Evolutionary conservation across 2,113 vertebrate species (phyloP).

Genomic region (Prietella phreatophila): DNA sequence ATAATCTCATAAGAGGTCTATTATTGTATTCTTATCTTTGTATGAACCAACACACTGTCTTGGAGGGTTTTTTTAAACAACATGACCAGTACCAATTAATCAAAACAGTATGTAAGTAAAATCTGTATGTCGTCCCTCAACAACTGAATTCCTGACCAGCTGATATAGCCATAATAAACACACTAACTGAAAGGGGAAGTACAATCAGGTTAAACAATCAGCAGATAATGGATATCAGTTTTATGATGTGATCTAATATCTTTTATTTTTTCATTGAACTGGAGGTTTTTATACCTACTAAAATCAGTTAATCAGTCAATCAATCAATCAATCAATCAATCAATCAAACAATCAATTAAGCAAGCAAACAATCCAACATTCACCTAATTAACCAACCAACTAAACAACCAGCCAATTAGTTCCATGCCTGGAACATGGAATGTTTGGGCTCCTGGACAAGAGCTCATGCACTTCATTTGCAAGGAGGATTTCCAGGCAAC

Average conservation of each 20-base stretch:
- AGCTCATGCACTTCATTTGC: not conserved
- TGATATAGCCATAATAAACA: not conserved
- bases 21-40: not conserved
- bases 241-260: not conserved
- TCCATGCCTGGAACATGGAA: not conserved
- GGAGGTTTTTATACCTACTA: not conserved
- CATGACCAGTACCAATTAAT: not conserved
- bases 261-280: not conserved
- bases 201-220: not conserved
- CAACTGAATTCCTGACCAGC: not conserved
- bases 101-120: not conserved
- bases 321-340: not conserved
- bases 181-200: not conserved
- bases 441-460: not conserved
- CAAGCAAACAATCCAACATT: not conserved
- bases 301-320: not conserved
- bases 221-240: not conserved
- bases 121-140: not conserved
- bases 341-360: not conserved
- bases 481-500: not conserved
- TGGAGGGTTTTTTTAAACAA: not conserved
- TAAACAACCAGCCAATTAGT: not conserved
- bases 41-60: not conserved
- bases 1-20: not conserved
- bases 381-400: not conserved